These are phyloP conservation scores for Ancistrus triradiatus DNA, from an alignment of 2,113 vertebrate genomes.

Conservation along the genomic window DNA sequence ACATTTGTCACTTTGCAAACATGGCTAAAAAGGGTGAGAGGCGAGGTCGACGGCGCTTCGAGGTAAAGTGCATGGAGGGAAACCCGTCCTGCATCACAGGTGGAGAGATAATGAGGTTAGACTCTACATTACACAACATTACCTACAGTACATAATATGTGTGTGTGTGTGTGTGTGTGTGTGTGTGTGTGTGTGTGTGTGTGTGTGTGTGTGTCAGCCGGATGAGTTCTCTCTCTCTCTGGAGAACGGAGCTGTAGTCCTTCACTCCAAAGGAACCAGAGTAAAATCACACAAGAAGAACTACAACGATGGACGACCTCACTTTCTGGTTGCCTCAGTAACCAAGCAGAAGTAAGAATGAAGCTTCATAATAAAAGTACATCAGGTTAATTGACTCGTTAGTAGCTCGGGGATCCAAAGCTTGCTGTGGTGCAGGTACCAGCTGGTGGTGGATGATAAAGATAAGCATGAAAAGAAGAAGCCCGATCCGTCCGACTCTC, in stretches of 20 bases:
- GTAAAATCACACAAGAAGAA: slow-evolving; percentile 78
- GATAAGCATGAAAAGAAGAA: slow-evolving; percentile 74
- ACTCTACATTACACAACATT: no score
- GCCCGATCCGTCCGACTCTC: slow-evolving; percentile 53
- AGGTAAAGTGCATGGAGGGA: no score
- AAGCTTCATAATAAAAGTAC: no score
- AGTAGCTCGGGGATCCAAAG: no score
- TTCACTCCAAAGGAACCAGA: slow-evolving; percentile 77
- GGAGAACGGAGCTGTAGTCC: slow-evolving; percentile 84
- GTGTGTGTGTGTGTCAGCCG: slow-evolving; percentile 64
- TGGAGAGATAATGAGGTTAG: no score
- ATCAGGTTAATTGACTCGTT: no score
- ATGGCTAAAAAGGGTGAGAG: no score
- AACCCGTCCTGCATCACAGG: no score
- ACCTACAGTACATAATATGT: no score
- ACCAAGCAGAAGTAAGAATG: slow-evolving; percentile 76
- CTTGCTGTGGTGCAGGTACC: slow-evolving; percentile 70
- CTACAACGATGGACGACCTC: slow-evolving; percentile 83
- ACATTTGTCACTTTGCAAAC: no score
- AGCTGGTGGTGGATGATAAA: slow-evolving; percentile 84
- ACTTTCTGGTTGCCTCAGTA: slow-evolving; percentile 82
- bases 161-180: no score
- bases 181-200: background rate
- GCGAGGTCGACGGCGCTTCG: no score
- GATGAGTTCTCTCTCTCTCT: slow-evolving; percentile 84